Percentiles rank a stretch among this genome's conserved stretches.
These are phyloP conservation scores for Eolophus roseicapilla DNA, from an alignment of 2,113 vertebrate genomes.

Conservation along the genomic window DNA sequence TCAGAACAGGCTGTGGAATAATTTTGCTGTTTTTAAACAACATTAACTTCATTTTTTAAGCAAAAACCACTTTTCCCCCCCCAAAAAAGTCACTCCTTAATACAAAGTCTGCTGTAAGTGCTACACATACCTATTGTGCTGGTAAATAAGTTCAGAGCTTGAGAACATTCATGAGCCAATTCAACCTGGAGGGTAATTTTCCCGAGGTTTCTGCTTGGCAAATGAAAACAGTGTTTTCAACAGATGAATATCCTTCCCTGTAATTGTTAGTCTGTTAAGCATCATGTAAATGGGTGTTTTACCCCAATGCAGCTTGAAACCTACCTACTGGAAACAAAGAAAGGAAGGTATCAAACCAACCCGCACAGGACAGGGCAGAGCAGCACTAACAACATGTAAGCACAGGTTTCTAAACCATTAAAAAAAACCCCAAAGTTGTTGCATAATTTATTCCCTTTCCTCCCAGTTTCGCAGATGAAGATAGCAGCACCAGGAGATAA, in stretches of 20 bases:
- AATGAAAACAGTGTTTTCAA: slow-evolving; percentile 4
- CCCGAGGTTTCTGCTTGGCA: slow-evolving; percentile 52
- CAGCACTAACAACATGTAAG: slow-evolving; percentile 20
- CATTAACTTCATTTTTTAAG: not conserved
- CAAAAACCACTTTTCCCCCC: rapidly evolving
- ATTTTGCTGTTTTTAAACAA: not conserved
- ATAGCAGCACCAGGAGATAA: slow-evolving; percentile 8
- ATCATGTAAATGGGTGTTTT: slow-evolving; percentile 24
- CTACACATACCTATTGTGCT: not conserved
- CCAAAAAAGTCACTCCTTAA: not conserved
- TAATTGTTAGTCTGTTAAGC: slow-evolving; percentile 39
- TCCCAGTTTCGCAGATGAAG: slow-evolving; percentile 21
- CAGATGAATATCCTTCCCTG: slow-evolving; percentile 13
- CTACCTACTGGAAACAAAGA: not conserved
- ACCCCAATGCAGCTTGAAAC: slow-evolving; percentile 19
- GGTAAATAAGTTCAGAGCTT: slow-evolving; percentile 35
- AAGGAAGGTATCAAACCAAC: slow-evolving; percentile 19
- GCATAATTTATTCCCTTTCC: slow-evolving; percentile 40
- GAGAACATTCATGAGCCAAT: slow-evolving; percentile 30
- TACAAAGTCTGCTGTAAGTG: not conserved
- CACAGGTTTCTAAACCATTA: slow-evolving; percentile 18
- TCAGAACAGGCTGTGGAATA: not conserved
- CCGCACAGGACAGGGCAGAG: slow-evolving; percentile 6
- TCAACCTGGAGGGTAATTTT: slow-evolving; percentile 50
- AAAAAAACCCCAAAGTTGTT: not conserved